Base-by-base conservation (phyloP, 2,888 invertebrate species). In the Caradrina clavipalpis region DNA sequence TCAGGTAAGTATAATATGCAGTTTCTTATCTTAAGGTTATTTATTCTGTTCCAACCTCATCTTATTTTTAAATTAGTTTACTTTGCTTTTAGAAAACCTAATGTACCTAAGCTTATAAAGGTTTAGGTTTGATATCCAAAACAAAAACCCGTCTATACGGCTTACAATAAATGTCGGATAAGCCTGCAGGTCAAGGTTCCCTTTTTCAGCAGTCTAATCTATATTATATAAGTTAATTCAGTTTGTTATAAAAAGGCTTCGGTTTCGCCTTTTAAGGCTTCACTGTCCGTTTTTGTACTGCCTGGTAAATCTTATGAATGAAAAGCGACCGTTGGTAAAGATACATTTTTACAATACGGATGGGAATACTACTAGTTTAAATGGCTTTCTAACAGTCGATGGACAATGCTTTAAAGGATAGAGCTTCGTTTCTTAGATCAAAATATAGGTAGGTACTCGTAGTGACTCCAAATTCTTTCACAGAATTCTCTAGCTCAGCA, bases 141-240 rank as follows among this genome's bases (percentile, higher is more conserved):
- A 68, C 26, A 45, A 51, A 47, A 42, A 19, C 21, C 50, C 7
- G 39, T 21, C 55, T 77, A 77, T 35, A 39, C 8, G 55, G 45
- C 50, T 22, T n/a, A 21, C n/a, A 71, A 31, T 39, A 39, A 39
- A 35, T n/a, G 15, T 55, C 21, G 59, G 77, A 59, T 70, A 31
- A 70, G 54, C 49, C 35, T 17, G 3, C n/a, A 50, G 59, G 58
- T 73, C 78, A 73, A 78, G 72, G 60, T 56, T 60, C 0, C 2
- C 17, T 26, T 59, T 55, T 60, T 42, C 59, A 73, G 72, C 11
- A 50, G 45, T 50, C 59, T 50, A n/a, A 54, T 57, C 50, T 54
- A 15, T 42, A 10, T 50, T 59, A 17, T 50, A 13, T 49, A 76
- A 47, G 26, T 71, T 50, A 15, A 26, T 72, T 57, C 47, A 42